These are phyloP conservation scores for Lepidurus apus DNA, from an alignment of 1,140 invertebrate genomes.

Conservation along the genomic window DNA sequence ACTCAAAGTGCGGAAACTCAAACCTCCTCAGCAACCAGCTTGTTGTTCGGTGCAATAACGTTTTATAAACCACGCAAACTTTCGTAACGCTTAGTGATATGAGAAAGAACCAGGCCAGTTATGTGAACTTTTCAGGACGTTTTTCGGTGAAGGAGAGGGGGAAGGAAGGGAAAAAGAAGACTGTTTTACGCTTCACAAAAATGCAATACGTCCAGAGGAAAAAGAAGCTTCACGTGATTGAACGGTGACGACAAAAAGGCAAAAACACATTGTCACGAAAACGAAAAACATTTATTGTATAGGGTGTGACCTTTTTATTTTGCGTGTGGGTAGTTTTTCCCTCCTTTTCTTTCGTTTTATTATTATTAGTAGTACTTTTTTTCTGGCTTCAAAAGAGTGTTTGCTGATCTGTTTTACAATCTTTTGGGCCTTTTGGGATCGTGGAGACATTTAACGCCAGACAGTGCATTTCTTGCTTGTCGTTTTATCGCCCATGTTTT, in stretches of 20 bases:
- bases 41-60: constrained; percentile 11
- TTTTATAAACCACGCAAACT: neutral
- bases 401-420: neutral
- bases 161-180: neutral
- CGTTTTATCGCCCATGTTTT: neutral
- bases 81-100: neutral
- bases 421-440: neutral
- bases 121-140: neutral
- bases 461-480: neutral
- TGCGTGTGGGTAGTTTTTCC: neutral
- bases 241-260: neutral
- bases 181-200: constrained; percentile 1
- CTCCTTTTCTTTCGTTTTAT: neutral
- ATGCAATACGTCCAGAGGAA: constrained; percentile 10
- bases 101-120: neutral
- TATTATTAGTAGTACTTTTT: neutral
- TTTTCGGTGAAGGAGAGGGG: neutral
- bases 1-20: neutral
- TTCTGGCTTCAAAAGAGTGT: neutral
- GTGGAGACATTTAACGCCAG: neutral
- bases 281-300: neutral
- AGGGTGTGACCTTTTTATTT: neutral
- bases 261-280: neutral
- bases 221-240: constrained; percentile 1
- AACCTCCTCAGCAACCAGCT: constrained; percentile 13